Evolutionary conservation across 2,797 vertebrate genomes (phyloP).

Genomic region (Pangasius sanitwongsei): DNA sequence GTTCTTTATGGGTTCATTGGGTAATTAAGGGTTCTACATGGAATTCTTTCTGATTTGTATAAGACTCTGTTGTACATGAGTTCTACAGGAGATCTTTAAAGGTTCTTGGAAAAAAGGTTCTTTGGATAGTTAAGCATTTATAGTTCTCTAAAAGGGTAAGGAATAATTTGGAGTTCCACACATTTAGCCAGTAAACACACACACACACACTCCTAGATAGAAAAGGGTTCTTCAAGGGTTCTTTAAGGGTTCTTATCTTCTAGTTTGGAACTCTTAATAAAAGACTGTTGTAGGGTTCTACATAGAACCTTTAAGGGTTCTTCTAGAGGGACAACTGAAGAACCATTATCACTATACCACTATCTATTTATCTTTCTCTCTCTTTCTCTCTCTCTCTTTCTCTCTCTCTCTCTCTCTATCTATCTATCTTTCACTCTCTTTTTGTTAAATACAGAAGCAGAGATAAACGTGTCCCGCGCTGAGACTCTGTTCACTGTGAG

Average conservation of each 20-base stretch:
- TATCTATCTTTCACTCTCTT: background rate
- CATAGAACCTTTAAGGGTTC: background rate
- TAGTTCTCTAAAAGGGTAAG: background rate
- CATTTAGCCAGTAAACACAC: background rate
- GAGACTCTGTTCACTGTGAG: background rate
- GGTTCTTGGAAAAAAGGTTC: background rate
- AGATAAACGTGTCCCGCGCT: background rate
- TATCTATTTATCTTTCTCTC: background rate
- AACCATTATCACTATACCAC: too few species aligned
- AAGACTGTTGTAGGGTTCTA: background rate
- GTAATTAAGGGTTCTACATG: background rate
- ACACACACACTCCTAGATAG: background rate
- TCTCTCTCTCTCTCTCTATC: background rate
- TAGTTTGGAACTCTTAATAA: background rate
- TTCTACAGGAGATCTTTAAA: background rate
- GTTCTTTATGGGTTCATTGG: background rate
- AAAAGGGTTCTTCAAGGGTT: background rate
- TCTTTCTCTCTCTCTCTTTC: background rate
- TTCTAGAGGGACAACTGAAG: background rate
- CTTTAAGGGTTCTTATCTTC: too few species aligned
- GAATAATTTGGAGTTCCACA: background rate
- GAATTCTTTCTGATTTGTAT: too few species aligned
- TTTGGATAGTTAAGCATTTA: background rate
- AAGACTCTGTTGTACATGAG: too few species aligned
- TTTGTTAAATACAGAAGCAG: background rate